Evolutionary conservation across 2,797 vertebrate species (phyloP), one percentile per base, ranked within the genome.

Genomic region (Lerista edwardsae): DNA sequence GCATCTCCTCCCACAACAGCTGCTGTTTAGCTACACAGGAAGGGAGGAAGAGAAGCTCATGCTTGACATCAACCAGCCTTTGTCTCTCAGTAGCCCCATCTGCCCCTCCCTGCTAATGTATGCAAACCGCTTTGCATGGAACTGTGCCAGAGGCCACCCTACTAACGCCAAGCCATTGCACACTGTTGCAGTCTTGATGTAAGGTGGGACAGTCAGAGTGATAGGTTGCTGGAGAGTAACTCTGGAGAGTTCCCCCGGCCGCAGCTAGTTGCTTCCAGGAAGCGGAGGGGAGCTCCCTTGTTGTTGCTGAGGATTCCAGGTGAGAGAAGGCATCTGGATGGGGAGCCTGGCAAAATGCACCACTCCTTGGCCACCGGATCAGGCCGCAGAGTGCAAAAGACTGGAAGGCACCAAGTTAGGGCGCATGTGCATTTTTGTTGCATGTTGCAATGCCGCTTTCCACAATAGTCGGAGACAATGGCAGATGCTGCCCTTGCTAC

Each of bases 401-500:
- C n/a, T 31, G 61, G 10, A 17, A 67, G 41, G 29, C 25, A 41
- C 34, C 27, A 34, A 2, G 12, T 47, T 74, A 51, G 5, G 31
- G 57, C 57, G 23, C 31, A 36, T 59, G 23, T 34, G 23, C 73
- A 75, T 75, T 41, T 14, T 34, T 41, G 14, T 27, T 4, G 44
- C 41, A 51, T 14, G 29, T 7, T 8, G 5, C 15, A 74, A 57
- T 55, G 1, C 47, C 0, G 0, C 23, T 1, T 44, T 1, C 1
- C 36, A 29, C 0, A 0, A 61, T 11, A 68, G 31, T 27, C n/a
- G 73, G 71, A 61, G 68, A 73, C 79, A 39, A 7, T 36, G 9
- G 9, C 57, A 83, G 41, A 68, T 12, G 14, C 21, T 64, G 8
- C 11, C 62, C 73, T n/a, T 86, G 90, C 88, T 87, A 85, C 86